Percentiles rank a stretch among this genome's conserved stretches.
These are phyloP conservation scores for Protomyctophum bolini DNA, from an alignment of 2,113 vertebrate genomes.

Conservation along the genomic window DNA sequence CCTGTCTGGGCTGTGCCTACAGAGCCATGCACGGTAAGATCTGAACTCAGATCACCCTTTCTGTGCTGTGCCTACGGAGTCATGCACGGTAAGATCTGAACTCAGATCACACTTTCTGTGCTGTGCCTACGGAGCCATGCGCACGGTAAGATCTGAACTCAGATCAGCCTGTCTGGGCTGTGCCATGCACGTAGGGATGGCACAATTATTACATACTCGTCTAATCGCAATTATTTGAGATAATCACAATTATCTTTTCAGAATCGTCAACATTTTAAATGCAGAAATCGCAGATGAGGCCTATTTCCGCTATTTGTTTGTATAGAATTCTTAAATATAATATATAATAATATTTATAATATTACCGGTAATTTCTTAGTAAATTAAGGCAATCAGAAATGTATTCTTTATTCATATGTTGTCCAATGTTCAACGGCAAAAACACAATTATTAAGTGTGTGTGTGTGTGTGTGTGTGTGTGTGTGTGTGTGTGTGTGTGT, in stretches of 20 bases:
- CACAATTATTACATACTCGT: no score
- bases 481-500: constrained; percentile 8
- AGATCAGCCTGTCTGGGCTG: constrained; percentile 89
- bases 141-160: constrained; percentile 81
- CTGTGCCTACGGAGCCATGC: constrained; percentile 90
- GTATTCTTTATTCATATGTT: no score
- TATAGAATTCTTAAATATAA: no score
- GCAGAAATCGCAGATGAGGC: no score
- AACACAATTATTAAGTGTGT: not conserved
- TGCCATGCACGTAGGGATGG: constrained; percentile 25
- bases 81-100: constrained; percentile 83
- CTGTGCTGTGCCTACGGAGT: constrained; percentile 93
- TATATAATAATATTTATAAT: no score
- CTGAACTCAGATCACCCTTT: constrained; percentile 79
- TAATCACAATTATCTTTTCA: no score
- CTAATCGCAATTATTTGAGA: no score
- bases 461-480: not conserved
- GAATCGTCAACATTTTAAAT: no score
- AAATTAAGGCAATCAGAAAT: no score
- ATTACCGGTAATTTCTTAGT: no score
- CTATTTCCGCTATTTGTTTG: no score
- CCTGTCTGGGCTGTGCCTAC: constrained; percentile 93
- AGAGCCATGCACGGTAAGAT: constrained; percentile 89
- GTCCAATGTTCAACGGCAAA: no score
- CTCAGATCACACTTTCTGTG: constrained; percentile 86